These are phyloP conservation scores for Geophilus truncorum DNA, from an alignment of 2,888 invertebrate genomes.

Conservation along the genomic window DNA sequence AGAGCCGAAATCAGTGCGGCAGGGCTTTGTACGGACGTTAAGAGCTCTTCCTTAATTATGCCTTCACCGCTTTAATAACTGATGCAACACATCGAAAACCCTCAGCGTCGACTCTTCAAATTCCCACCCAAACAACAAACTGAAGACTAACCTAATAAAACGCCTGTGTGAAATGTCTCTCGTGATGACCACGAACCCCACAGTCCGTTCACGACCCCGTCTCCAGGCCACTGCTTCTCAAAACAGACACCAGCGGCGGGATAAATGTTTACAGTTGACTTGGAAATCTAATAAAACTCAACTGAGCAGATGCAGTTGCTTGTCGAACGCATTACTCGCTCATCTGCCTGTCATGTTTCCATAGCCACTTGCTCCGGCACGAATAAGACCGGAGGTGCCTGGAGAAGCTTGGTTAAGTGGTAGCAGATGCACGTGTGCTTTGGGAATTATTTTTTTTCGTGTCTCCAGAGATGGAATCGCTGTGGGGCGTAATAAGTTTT, in stretches of 20 bases:
- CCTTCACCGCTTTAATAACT: not conserved
- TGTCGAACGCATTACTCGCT: not conserved
- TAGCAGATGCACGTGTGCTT: not conserved
- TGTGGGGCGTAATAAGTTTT: too few relatives aligned
- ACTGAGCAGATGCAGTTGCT: too few relatives aligned
- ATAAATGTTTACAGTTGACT: not conserved
- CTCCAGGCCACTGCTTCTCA: not conserved
- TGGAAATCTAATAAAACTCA: not conserved
- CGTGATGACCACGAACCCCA: not conserved
- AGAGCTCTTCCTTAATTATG: not conserved
- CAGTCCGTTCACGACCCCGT: not conserved
- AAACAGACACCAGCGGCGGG: not conserved
- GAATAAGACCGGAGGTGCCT: too few relatives aligned
- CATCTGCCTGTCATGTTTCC: not conserved
- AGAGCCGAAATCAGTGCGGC: not conserved
- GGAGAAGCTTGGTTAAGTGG: too few relatives aligned
- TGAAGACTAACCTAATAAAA: too few relatives aligned
- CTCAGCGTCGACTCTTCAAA: too few relatives aligned
- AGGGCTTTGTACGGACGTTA: not conserved
- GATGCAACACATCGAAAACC: too few relatives aligned
- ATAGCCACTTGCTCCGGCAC: too few relatives aligned
- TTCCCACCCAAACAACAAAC: too few relatives aligned
- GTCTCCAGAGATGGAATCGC: too few relatives aligned
- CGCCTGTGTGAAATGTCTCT: not conserved
- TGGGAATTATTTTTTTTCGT: too few relatives aligned